These are phyloP conservation scores for Nannoperca australis DNA, from an alignment of 2,797 vertebrate genomes.

Conservation along the genomic window DNA sequence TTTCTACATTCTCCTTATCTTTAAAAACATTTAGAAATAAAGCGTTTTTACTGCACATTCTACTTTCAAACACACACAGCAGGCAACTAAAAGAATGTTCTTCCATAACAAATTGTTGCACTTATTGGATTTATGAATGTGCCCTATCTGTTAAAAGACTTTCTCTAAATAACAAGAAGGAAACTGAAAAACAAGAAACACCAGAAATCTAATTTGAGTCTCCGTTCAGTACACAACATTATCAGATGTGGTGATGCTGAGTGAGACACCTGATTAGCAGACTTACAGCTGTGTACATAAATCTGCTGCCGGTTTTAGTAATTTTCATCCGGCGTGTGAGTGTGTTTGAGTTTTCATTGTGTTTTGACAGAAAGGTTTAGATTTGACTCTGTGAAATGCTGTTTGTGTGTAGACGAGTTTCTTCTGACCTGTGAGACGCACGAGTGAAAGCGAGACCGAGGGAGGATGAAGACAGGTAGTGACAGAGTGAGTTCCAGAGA, in stretches of 20 bases:
- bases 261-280: slow-evolving; percentile 30
- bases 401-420: slow-evolving; percentile 29
- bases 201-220: neutral
- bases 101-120: neutral
- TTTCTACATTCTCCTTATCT: neutral
- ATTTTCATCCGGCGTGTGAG: slow-evolving; percentile 10
- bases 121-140: neutral
- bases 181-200: neutral
- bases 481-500: neutral
- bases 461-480: neutral
- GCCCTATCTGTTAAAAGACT: neutral
- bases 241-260: slow-evolving; percentile 29
- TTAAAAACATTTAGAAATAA: neutral
- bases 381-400: slow-evolving; percentile 28
- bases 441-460: neutral
- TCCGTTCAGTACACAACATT: slow-evolving; percentile 15
- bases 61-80: neutral
- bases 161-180: neutral
- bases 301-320: slow-evolving; percentile 11
- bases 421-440: slow-evolving; percentile 7
- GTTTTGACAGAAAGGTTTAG: slow-evolving; percentile 28
- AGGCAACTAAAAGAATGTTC: neutral
- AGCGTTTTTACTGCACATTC: neutral
- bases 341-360: slow-evolving; percentile 14
- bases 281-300: slow-evolving; percentile 31